Percentiles rank a stretch among this genome's conserved stretches.
These are phyloP conservation scores for Sula dactylatra DNA, from an alignment of 2,113 vertebrate species.

Conservation along the genomic window DNA sequence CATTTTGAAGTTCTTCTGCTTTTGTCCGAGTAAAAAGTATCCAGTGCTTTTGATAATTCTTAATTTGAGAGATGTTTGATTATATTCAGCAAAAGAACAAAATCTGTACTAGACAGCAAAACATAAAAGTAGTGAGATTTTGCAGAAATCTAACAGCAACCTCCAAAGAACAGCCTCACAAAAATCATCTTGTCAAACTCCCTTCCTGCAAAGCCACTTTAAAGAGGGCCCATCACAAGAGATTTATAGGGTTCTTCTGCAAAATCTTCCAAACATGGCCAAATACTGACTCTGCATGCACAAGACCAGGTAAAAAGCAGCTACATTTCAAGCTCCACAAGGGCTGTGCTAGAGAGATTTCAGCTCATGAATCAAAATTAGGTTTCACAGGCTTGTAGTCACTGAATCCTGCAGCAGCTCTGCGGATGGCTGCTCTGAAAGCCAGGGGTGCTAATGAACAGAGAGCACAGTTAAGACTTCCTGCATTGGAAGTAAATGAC, in stretches of 20 bases:
- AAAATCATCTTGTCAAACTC: neutral
- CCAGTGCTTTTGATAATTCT: neutral
- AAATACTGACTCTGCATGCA: neutral
- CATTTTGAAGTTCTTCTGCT: neutral
- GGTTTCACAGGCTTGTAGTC: constrained; percentile 33
- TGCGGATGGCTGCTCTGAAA: constrained; percentile 46
- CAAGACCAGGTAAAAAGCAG: neutral
- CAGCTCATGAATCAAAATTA: constrained; percentile 53
- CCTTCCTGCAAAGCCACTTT: neutral
- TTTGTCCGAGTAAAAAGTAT: neutral
- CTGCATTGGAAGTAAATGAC: constrained; percentile 59
- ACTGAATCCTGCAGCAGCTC: constrained; percentile 28
- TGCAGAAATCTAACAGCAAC: neutral
- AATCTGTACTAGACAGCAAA: neutral
- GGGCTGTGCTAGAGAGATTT: constrained; percentile 20
- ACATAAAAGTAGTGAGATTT: neutral
- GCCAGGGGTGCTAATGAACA: constrained; percentile 40
- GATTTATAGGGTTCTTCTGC: neutral
- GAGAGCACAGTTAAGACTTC: constrained; percentile 53
- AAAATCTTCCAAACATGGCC: neutral
- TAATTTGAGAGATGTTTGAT: neutral
- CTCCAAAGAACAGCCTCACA: neutral
- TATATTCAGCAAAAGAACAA: neutral
- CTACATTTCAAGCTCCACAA: neutral
- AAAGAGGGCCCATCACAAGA: neutral